Evolutionary conservation across 2,888 invertebrate genomes (phyloP).

Genomic region (Quadriops clusia): DNA sequence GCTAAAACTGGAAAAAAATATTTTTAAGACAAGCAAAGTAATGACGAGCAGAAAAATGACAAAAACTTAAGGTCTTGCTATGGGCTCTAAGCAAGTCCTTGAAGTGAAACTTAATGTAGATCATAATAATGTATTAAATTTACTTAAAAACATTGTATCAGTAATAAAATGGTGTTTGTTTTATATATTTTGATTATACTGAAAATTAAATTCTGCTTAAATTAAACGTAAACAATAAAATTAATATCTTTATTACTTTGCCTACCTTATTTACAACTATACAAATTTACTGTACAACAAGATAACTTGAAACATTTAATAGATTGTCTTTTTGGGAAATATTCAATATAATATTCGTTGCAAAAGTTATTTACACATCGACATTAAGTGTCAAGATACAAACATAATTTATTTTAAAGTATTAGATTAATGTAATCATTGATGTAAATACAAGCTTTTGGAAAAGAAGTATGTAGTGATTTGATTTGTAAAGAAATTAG

Average conservation of each 20-base stretch:
- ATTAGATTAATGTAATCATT: slow-evolving; percentile 12
- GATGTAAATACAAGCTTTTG: slow-evolving; percentile 10
- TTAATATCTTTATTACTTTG: no score
- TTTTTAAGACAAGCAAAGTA: slow-evolving; percentile 3
- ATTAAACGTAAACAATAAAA: no score
- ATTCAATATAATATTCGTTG: slow-evolving; percentile 24
- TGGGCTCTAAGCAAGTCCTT: background rate
- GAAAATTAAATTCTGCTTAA: no score
- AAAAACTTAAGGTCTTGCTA: background rate
- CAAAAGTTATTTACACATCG: slow-evolving; percentile 14
- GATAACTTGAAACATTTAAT: slow-evolving; percentile 22
- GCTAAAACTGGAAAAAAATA: slow-evolving; percentile 10
- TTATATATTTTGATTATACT: no score
- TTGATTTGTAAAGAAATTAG: no score
- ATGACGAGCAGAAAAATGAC: background rate
- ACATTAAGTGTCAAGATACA: slow-evolving; percentile 6
- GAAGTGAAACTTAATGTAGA: slow-evolving; percentile 3
- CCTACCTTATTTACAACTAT: no score
- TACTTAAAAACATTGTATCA: slow-evolving; percentile 2
- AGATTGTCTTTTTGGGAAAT: slow-evolving; percentile 28
- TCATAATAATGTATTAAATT: slow-evolving; percentile 3
- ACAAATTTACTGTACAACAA: no score
- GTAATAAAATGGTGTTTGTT: background rate
- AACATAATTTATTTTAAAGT: slow-evolving; percentile 5
- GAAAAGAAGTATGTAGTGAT: slow-evolving; percentile 5